Conservation (phyloP, 2,797 vertebrate species). For the Babyrousa celebensis region DNA sequence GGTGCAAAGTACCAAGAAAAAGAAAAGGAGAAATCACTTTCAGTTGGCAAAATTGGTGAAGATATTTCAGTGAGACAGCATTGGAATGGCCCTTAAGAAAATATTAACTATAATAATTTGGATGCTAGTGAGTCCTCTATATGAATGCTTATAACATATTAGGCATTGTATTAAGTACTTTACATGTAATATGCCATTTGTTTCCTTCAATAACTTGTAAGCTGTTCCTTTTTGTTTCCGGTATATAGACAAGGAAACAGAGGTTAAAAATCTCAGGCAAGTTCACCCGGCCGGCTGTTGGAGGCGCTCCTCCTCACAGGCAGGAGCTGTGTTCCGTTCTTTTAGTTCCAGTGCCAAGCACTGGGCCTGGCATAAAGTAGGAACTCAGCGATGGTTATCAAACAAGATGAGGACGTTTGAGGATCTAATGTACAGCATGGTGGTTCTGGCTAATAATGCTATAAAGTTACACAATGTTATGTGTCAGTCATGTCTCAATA, state of each 20-base stretch:
- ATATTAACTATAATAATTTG: slow-evolving; percentile 12
- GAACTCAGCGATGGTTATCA: neutral
- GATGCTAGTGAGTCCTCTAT: neutral
- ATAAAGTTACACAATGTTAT: neutral
- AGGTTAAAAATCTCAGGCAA: neutral
- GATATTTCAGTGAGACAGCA: slow-evolving; percentile 31
- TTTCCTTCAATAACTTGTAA: neutral
- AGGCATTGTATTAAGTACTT: neutral
- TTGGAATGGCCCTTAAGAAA: neutral
- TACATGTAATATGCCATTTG: neutral
- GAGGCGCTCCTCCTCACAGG: neutral
- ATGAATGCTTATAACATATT: neutral
- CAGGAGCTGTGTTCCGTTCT: neutral
- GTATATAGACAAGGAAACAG: neutral
- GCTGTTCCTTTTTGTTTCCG: slow-evolving; percentile 8
- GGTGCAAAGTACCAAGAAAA: neutral
- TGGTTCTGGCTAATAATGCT: neutral
- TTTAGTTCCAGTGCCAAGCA: neutral
- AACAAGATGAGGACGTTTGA: neutral
- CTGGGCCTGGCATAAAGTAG: neutral
- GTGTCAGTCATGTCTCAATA: neutral
- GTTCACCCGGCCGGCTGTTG: neutral
- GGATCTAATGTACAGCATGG: neutral
- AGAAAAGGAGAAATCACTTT: slow-evolving; percentile 32
- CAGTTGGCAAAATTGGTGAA: neutral